Base-by-base conservation (phyloP, 2,888 invertebrate species). In the Zaprionus lineosus region DNA sequence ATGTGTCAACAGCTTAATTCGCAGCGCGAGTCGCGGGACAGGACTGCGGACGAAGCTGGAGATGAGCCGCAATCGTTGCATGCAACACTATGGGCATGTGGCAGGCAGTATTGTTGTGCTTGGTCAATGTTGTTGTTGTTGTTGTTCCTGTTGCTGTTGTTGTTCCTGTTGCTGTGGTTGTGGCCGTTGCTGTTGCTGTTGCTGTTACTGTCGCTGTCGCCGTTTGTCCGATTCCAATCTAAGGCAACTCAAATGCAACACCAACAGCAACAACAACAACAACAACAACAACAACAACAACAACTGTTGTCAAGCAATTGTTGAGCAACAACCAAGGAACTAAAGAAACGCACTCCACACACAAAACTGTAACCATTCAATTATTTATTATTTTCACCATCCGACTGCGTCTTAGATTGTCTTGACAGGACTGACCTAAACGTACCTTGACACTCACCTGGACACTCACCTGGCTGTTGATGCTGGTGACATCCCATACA, bases 1-100 rank as follows among this genome's bases (percentile, higher is more conserved):
- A 86, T 88, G 87, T 88, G 88, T 88, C 88, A 88, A 88, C 88
- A 88, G 88, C 89, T 89, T 88, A 89, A 89, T 89, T 88, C 88
- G 82, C 78, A 78, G 78, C 59, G 83, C 79, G 74, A 76, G 81
- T 61, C 76, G 60, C 55, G 31, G 51, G 50, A 21, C 29, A 36
- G 29, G 21, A 28, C 47, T 41, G 59, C 26, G 21, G 28, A 21
- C 31, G 24, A 8, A 9, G 37, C 26, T 16, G 24, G 47, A 48
- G 51, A 41, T 41, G 56, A 41, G 52, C 47, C 15, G 48, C 29
- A 47, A 28, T 28, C 48, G 40, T 19, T 36, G 70, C 59, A 51
- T 57, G 51, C 51, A 24, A 24, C 24, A 29, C 51, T 36, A 41
- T 50, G 36, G 51, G 29, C 56, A 51, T 40, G 50, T 50, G 64